Evolutionary conservation across 1,140 invertebrate genomes (phyloP).

Genomic region (Conus betulinus): DNA sequence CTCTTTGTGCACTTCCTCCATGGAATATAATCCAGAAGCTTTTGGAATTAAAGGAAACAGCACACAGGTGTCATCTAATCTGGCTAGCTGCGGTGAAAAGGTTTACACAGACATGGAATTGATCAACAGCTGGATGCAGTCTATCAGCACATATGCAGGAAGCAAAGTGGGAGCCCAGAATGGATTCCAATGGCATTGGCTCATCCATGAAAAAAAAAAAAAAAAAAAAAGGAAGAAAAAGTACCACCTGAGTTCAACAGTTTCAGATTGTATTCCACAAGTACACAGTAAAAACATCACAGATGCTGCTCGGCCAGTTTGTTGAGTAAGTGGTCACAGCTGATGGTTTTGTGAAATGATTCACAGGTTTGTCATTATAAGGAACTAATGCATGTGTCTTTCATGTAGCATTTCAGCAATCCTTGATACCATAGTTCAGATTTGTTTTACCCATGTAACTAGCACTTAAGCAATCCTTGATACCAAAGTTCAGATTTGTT

Average conservation of each 20-base stretch:
- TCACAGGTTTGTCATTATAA: no score
- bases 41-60: not conserved
- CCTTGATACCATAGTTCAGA: no score
- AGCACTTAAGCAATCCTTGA: no score
- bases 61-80: not conserved
- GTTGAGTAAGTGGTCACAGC: not conserved
- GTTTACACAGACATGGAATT: not conserved
- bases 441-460: no score
- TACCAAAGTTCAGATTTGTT: no score
- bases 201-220: not conserved
- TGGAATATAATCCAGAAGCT: not conserved
- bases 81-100: not conserved
- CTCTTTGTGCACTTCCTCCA: no score
- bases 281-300: not conserved
- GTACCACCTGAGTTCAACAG: not conserved
- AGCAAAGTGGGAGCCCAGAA: not conserved
- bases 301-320: not conserved
- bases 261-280: not conserved
- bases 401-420: no score
- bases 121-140: not conserved
- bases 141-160: not conserved
- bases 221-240: not conserved
- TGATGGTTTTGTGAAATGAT: no score
- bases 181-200: not conserved
- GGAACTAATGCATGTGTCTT: no score